Evolutionary conservation across 1,140 invertebrate genomes (phyloP), one percentile per base, ranked within the genome.

Genomic region (Drosophila oshimai): DNA sequence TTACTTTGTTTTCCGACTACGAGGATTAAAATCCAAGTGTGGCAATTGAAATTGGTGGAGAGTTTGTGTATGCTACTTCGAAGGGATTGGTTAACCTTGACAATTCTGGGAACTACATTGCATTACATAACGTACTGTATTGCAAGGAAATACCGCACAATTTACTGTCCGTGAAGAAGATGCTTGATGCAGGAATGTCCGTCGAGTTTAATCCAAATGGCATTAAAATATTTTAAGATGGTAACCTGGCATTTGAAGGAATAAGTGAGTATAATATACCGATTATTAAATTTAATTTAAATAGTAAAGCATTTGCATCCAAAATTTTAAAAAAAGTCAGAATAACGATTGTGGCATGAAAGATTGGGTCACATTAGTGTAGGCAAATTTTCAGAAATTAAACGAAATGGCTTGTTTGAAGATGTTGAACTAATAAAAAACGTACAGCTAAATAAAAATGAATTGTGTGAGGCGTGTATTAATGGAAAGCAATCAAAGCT

Each of bases 331-430:
- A 17, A 28, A 5, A n/a, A 15, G 24, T n/a, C 2, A 17, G 5
- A 28, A 10, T 45, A 28, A 28, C 42, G 24, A 9, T 46, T 46
- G 10, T 46, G 24, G 13, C 24, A 46, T 46, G 13, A 28, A 45
- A 17, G 42, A 3, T 45, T 45, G 6, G 84, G 89, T 2, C 86
- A 91, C 74, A 89, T 91, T 15, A 76, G 77, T 57, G 79, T 75
- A 53, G 65, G 20, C 55, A 90, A 90, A 79, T 90, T 90, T 58
- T 28, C 54, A 26, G 54, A 83, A 73, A 42, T 91, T 20, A 90
- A 87, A 74, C 69, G 64, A 54, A 61, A 87, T 34, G 20, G 73
- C 22, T 80, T 92, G 69, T 28, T 90, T 64, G 60, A 81, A 64
- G 88, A 90, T 44, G 9, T 20, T 58, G 9, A 58, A 31, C 26